phyloP scores from a whole-genome alignment of 2,888 invertebrate genomes.

The Diloba caeruleocephala region DNA sequence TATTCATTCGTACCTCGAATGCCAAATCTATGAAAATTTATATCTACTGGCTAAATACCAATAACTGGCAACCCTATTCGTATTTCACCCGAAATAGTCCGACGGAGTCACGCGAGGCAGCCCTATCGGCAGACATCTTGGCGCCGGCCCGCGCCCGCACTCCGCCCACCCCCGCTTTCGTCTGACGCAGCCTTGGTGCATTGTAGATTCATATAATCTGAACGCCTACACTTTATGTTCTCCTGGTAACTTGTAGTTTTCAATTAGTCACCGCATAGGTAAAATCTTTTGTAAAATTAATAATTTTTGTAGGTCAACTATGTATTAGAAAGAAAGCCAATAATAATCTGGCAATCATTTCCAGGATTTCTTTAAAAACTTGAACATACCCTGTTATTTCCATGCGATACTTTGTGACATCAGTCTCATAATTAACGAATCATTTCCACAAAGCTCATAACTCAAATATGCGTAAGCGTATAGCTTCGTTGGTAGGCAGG shows the following conservation, averaged over 20 bases:
- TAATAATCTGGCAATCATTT: no score
- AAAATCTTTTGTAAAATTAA: slow-evolving; percentile 9
- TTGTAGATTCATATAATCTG: slow-evolving; percentile 58
- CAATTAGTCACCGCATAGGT: slow-evolving; percentile 34
- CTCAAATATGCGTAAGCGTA: no score
- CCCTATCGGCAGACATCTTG: slow-evolving; percentile 78
- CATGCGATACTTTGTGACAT: no score
- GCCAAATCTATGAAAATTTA: slow-evolving; percentile 45
- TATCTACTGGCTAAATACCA: slow-evolving; percentile 48
- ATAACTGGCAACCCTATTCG: slow-evolving; percentile 57
- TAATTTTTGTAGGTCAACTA: slow-evolving; percentile 1
- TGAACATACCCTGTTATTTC: no score
- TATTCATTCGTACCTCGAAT: slow-evolving; percentile 40
- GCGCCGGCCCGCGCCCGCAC: slow-evolving; percentile 59
- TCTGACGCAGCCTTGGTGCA: slow-evolving; percentile 62
- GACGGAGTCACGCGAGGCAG: slow-evolving; percentile 67
- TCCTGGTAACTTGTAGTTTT: slow-evolving; percentile 43
- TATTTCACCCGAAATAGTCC: slow-evolving; percentile 61
- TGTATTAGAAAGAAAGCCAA: no score
- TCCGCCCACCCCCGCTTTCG: slow-evolving; percentile 39
- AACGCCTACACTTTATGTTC: slow-evolving; percentile 51
- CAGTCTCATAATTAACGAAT: no score
- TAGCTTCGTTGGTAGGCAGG: no score
- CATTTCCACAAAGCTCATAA: no score
- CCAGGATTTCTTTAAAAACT: no score